Base-by-base conservation (phyloP, 1,140 invertebrate genomes). In the Drosophila nasuta region DNA sequence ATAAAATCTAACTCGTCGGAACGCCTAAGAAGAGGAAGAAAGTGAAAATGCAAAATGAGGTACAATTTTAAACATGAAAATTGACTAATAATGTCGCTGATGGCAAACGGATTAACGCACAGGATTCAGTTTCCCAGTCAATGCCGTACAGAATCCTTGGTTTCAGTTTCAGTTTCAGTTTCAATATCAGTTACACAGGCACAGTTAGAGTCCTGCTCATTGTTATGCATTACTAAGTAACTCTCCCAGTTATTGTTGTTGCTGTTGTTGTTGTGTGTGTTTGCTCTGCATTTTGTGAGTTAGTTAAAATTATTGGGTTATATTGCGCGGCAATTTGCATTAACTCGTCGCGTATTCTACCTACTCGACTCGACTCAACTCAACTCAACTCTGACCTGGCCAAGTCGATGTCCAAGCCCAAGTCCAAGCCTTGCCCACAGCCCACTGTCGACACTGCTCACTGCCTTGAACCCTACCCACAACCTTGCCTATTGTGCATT, bases 301-400 rank as follows among this genome's bases (percentile, higher is more conserved):
- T 89, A 85, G 81, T 89, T 90, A 35, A 90, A 90, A 90, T 90
- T 87, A 90, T 90, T 90, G 86, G 86, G 86, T 90, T 90, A 90
- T 90, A 90, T 90, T 90, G 86, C 86, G 87, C 82, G 77, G 69
- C 87, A 87, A 90, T 90, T 90, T 90, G 86, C 86, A 91, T 90
- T 91, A 90, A 89, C 85, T 89, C 86, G 85, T 70, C 46, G 51
- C 48, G 51, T 17, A 7, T 11, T 13, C 57, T 35, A 51, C 46
- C 45, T 63, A 46, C 3, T 6, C 30, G 7, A 8, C 30, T 7
- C 35, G 0, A 0, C 56, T 7, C 38, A 3, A 20, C 52, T 43
- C 5, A 13, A 13, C 52, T 56, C 5, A 6, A 48, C 54, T 10
- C 52, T 62, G 80, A 76, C 82, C 76, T 79, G 83, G 59, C 49